phyloP scores from a whole-genome alignment of 35 echinoderm and acorn worm genomes.

The Lytechinus pictus region DNA sequence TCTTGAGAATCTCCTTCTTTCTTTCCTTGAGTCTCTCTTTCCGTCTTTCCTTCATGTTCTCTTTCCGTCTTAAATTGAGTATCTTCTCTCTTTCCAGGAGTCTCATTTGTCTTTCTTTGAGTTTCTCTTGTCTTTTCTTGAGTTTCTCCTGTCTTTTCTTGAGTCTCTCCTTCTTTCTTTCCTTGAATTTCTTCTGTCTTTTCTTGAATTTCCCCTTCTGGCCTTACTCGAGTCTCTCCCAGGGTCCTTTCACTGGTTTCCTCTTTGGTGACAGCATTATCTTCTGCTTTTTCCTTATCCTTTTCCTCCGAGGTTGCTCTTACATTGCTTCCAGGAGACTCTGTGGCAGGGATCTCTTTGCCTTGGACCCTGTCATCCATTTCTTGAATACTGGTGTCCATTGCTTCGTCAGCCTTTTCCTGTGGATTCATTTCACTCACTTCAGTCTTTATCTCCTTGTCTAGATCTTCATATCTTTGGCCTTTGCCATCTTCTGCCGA shows the following conservation, averaged over 20 bases:
- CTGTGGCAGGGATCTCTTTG: neutral
- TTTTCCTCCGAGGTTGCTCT: neutral
- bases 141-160: no score
- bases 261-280: neutral
- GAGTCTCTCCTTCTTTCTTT: no score
- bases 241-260: neutral
- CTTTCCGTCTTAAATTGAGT: no score
- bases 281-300: neutral
- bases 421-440: neutral
- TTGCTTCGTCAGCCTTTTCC: neutral
- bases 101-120: no score
- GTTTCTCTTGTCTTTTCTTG: no score
- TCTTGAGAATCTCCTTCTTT: neutral
- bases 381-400: neutral
- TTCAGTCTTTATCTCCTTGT: neutral
- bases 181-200: no score
- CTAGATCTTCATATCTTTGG: neutral
- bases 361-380: neutral
- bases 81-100: no score
- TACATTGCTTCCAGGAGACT: neutral
- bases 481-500: neutral
- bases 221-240: neutral
- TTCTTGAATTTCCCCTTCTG: neutral
- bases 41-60: no score
- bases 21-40: neutral